These are phyloP conservation scores for Ranitomeya variabilis DNA, from an alignment of 2,113 vertebrate species.

Conservation along the genomic window DNA sequence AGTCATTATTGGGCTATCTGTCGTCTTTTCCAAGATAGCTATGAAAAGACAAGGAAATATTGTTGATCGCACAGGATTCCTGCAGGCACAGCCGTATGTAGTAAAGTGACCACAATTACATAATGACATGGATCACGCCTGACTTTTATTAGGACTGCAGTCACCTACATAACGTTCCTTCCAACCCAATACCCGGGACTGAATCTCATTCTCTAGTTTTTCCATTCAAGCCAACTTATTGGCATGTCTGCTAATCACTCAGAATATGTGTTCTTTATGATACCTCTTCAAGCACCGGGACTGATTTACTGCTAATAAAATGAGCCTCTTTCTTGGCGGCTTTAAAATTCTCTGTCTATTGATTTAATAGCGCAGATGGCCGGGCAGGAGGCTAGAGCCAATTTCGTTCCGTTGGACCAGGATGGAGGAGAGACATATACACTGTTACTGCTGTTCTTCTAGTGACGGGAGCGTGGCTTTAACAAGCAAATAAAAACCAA, in stretches of 20 bases:
- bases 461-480: slow-evolving; percentile 53
- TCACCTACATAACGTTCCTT: background rate
- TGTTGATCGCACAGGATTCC: background rate
- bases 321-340: slow-evolving; percentile 52
- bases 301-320: slow-evolving; percentile 57
- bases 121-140: background rate
- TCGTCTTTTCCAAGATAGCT: too few relatives aligned
- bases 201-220: slow-evolving; percentile 3
- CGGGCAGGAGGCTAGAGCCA: slow-evolving; percentile 47
- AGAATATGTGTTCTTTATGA: slow-evolving; percentile 48
- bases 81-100: background rate
- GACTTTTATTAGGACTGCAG: background rate
- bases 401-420: slow-evolving; percentile 49
- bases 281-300: slow-evolving; percentile 35
- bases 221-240: slow-evolving; percentile 6
- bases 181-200: background rate
- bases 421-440: slow-evolving; percentile 40
- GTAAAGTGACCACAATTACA: background rate
- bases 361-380: slow-evolving; percentile 56
- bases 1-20: background rate
- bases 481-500: slow-evolving; percentile 55
- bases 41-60: background rate
- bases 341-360: slow-evolving; percentile 53
- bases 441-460: slow-evolving; percentile 47
- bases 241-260: slow-evolving; percentile 34